phyloP scores from a whole-genome alignment of 1,140 invertebrate species.

The Sitodiplosis mosellana region DNA sequence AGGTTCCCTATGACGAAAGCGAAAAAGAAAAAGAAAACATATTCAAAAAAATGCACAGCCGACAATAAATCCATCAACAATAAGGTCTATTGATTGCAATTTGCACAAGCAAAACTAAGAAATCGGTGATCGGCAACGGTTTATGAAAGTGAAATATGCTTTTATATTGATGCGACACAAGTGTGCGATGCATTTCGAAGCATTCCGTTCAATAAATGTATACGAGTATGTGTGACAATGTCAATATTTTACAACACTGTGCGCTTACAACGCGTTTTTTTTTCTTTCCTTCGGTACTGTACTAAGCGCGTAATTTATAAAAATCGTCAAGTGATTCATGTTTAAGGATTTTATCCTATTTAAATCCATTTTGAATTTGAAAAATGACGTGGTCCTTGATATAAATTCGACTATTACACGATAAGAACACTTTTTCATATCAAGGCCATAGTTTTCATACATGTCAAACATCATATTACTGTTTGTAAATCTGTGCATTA shows the following conservation, averaged over 20 bases:
- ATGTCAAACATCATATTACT: neutral
- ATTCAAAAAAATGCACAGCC: neutral
- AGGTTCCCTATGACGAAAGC: constrained; percentile 31
- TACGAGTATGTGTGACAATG: too few species aligned
- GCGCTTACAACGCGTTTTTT: neutral
- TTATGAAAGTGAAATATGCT: too few species aligned
- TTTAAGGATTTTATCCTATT: neutral
- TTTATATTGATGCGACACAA: too few species aligned
- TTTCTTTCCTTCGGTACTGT: neutral
- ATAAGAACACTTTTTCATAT: neutral
- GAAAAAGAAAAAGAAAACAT: neutral
- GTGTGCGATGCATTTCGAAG: too few species aligned
- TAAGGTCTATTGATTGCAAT: too few species aligned
- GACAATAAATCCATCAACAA: too few species aligned
- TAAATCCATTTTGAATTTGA: constrained; percentile 2
- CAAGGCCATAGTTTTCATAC: neutral
- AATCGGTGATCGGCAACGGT: too few species aligned
- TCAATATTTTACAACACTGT: too few species aligned
- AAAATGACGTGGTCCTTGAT: neutral
- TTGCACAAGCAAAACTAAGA: too few species aligned
- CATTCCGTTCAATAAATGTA: too few species aligned
- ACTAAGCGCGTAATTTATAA: neutral
- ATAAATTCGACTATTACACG: neutral
- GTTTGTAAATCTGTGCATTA: neutral
- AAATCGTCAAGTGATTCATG: neutral